Base-by-base conservation (phyloP, 2,113 vertebrate genomes). In the Melanotaenia duboulayi region DNA sequence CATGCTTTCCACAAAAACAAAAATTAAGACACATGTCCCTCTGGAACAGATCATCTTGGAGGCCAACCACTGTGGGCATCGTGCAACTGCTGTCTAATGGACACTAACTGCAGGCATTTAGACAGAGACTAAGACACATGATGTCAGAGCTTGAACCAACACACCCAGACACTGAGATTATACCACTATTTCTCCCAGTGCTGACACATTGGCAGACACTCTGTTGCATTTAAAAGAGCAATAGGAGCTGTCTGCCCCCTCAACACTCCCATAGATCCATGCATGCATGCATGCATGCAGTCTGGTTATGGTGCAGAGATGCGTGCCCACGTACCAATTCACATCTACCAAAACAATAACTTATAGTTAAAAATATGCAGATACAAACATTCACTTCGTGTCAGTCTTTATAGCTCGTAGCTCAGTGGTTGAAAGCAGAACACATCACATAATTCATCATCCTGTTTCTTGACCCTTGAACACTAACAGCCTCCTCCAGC, bases 161-260 rank as follows among this genome's bases (percentile, higher is more conserved):
- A 16, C 56, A 0, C 49, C 56, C 81, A 70, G 73, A 76, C 66
- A 22, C 65, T 35, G 51, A 46, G 77, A 83, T 83, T 44, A 57
- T 48, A 74, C 40, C 77, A 57, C 72, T 16, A 22, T 80, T 76
- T 83, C 35, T 85, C 58, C 50, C 63, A 37, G 76, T 17, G 86
- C 72, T 46, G 61, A 80, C 78, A 14, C 11, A 8, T 25, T 67
- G 71, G 81, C 80, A 83, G 74, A 81, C 37, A 44, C 65, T 65
- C 72, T 49, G 57, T 54, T 62, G 70, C 74, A 0, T 52, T 25
- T 50, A 77, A 78, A 82, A 81, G 84, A 83, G 71, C 80, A 85
- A 77, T 59, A 76, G 80, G 49, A 83, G 86, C 82, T 69, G 84
- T 86, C 76, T 78, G 65, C 22, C 71, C 60, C 44, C 60, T 13